These are phyloP conservation scores for Acromyrmex echinatior DNA, from an alignment of 1,140 invertebrate genomes.

Conservation along the genomic window DNA sequence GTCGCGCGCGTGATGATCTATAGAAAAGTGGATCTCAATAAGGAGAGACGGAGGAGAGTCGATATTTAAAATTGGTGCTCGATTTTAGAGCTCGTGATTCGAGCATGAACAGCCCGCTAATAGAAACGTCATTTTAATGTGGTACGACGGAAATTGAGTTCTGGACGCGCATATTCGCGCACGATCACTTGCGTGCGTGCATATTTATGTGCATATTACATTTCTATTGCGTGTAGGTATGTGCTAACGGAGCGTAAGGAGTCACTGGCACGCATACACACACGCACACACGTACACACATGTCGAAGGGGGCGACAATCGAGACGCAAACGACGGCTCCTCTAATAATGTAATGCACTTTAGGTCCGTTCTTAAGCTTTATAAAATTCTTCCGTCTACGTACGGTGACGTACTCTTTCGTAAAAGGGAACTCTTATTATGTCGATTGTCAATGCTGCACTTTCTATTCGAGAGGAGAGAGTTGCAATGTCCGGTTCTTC, in stretches of 20 bases:
- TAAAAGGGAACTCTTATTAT: conserved; percentile 77
- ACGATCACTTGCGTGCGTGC: not conserved
- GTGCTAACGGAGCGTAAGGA: no score
- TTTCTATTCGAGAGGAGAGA: conserved; percentile 80
- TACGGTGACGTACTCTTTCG: conserved; percentile 64
- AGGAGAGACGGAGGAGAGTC: conserved; percentile 10
- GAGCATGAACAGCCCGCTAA: not conserved
- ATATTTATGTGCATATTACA: conserved; percentile 16
- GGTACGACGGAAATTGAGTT: conserved; percentile 48
- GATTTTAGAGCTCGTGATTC: not conserved
- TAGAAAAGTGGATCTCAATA: conserved; percentile 21
- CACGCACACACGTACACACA: not conserved
- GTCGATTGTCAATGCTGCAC: conserved; percentile 87
- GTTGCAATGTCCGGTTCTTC: conserved; percentile 35
- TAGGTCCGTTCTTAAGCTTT: conserved; percentile 73
- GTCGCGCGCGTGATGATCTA: not conserved
- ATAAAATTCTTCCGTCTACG: conserved; percentile 68
- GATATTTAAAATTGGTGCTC: conserved; percentile 21
- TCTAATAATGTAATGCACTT: conserved; percentile 75
- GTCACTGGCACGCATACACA: no score
- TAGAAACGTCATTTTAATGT: conserved; percentile 26
- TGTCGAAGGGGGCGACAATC: conserved; percentile 3
- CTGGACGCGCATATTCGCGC: conserved; percentile 5
- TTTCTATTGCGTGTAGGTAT: not conserved
- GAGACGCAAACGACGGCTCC: conserved; percentile 53